Base-by-base conservation (phyloP, 23 tunicate species). In the Aplidium turbinatum region DNA sequence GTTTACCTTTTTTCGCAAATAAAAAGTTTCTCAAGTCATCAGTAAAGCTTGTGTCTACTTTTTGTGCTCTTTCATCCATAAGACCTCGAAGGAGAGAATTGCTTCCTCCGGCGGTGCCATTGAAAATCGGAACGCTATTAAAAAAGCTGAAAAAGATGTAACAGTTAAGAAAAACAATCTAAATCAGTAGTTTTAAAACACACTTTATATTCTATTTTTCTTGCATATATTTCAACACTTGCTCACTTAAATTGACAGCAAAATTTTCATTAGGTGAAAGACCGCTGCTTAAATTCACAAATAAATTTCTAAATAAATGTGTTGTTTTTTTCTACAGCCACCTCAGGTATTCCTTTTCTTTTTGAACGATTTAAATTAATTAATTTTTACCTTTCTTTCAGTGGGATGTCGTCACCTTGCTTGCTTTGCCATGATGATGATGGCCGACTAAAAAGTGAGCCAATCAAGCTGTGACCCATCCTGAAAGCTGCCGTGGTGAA, bases 401-500 rank as follows among this genome's bases (percentile, higher is more conserved):
- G 57, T 36, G 7, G 23, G 18, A 76, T 47, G 29, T 58, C 50
- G 11, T 70, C 36, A 28, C 42, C 79, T 55, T 75, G 73, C 18
- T 79, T 35, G 1, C 47, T 60, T 13, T 47, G 33, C 93, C 79
- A 92, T 16, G 72, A 64, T 33, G 78, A 42, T 6, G 53, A 30
- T 0, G 85, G 91, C 22, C 97, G 45, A 5, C 65, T 30, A 28
- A 83, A 50, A 18, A 31, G 31, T 21, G 38, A 35, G 9, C 74
- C 46, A 35, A 90, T 79, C 63, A 76, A 46, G 38, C 90, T 82
- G 75, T 90, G 97, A 18, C 97, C 97, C 42, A 73, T 67, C 34
- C 98, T 65, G 46, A 84, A 84, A 11, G 98, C 98, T 13, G 98
- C 86, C n/a, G 98, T 80, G 32, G 92, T 76, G 58, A 92, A 92